Percentiles rank a stretch among this genome's conserved stretches.
Evolutionary conservation across 2,797 vertebrate genomes (phyloP).

Genomic region (Coccyzus lansbergi): DNA sequence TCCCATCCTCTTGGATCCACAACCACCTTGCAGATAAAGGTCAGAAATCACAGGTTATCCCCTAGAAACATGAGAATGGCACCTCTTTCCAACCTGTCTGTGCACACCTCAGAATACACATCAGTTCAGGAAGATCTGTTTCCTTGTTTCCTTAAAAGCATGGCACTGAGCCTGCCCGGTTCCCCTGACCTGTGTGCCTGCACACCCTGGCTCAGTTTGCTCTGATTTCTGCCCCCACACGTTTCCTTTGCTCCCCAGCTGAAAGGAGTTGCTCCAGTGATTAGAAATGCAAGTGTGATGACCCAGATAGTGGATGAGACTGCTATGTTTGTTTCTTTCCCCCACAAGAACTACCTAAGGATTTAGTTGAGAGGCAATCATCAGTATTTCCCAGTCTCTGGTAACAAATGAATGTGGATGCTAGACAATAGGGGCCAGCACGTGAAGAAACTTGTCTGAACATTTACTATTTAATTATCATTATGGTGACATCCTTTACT

Average conservation of each 20-base stretch:
- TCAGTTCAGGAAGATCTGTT: not conserved
- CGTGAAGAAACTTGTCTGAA: not conserved
- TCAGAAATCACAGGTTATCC: not conserved
- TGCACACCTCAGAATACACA: not conserved
- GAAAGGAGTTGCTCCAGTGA: not conserved
- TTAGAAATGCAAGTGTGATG: not conserved
- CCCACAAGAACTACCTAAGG: not conserved
- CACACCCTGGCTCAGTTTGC: not conserved
- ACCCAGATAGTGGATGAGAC: not conserved
- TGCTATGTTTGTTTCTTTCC: not conserved
- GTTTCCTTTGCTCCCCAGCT: not conserved
- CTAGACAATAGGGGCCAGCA: not conserved
- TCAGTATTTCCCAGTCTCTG: not conserved
- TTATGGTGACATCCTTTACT: not conserved
- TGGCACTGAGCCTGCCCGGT: not conserved
- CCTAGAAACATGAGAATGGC: not conserved
- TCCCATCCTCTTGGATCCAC: not conserved
- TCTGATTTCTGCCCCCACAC: not conserved
- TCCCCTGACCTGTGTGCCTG: not conserved
- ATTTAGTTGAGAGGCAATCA: not conserved
- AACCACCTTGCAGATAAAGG: not conserved
- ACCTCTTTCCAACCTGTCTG: accelerated
- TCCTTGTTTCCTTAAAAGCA: not conserved
- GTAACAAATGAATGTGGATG: not conserved
- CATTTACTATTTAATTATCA: not conserved